Evolutionary conservation across 2,113 vertebrate genomes (phyloP), one percentile per base, ranked within the genome.

Genomic region (Pituophis catenifer): DNA sequence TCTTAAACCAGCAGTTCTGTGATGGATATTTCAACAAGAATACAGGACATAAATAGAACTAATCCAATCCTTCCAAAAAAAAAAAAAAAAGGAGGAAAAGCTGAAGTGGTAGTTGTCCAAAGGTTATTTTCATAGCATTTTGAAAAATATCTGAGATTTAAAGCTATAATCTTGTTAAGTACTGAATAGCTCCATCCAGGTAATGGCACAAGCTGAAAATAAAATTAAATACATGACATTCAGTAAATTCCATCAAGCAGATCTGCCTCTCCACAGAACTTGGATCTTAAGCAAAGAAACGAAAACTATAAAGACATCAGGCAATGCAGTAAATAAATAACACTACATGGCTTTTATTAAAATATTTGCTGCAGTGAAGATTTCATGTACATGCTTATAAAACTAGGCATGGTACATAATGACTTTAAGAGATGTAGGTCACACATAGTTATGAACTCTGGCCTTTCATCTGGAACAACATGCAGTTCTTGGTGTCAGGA

Each of bases 1-100:
- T 96, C 96, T 94, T 93, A 97, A 98, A 97, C 97, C 97, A 97
- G 97, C 94, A 96, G 97, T 97, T 97, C 97, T 97, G 97, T 97
- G 97, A 98, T 96, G 93, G 94, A n/a, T 93, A 97, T 96, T 97
- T 97, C 95, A 97, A 96, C 94, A 96, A 96, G 95, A 97, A 95
- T 93, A 91, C 93, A 21, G 1, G 55, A 33, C 9, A 50, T 19
- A 9, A 54, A 52, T 21, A 17, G 0, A 92, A 13, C 52, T 94
- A 94, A 97, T 96, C 95, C 96, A 96, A 95, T 85, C 50, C 94
- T 58, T 93, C 19, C 89, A 94, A 93, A 90, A 93, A 89, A 24
- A 24, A 2, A 2, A 96, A 38, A 38, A 38, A 38, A 38, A 38
- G 38, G 94, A 92, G 92, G 95, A 93, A n/a, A 7, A 92, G 62